Evolutionary conservation across 2,888 invertebrate species (phyloP), one percentile per base, ranked within the genome.

Genomic region (Ectemnius continuus): DNA sequence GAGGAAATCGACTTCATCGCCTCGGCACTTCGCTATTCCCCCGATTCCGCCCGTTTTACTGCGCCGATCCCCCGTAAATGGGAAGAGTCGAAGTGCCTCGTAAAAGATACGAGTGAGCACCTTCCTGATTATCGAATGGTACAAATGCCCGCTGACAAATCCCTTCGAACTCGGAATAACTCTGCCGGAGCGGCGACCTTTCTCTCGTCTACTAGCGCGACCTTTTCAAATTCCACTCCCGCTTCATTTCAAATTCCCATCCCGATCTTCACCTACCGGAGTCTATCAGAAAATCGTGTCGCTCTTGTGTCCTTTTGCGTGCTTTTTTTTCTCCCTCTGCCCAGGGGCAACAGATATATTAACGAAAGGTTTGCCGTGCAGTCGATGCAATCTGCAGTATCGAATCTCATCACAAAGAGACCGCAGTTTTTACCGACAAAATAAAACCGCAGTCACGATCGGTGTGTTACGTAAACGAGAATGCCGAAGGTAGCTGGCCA

Each of bases 1-100:
- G 72, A 28, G 65, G 36, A 26, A 20, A 48, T 66, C 65, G 57
- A 62, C 62, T 72, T 82, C 79, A 68, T 79, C 67, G 70, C 56
- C 20, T 58, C 45, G 8, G 72, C 57, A 48, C 65, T 73, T 70
- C 52, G 66, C 64, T 73, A 70, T 75, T 76, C 73, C 76, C 65
- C 76, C 78, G 82, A 82, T 81, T 78, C 76, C 83, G 75, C 80
- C 76, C 83, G 75, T 80, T 85, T 86, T 85, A 84, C 81, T 80
- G 73, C 81, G 26, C 74, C 76, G 36, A 82, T 84, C 77, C 69
- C 69, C 81, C 71, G 70, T 83, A 85, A 84, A 83, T 74, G 79
- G 78, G 36, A 76, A 70, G 69, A 70, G 66, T 69, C 69, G 60
- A 23, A 64, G 59, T 63, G 76, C 68, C 69, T 82, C 81, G 78